Conservation (phyloP, 2,888 invertebrate genomes). For the Acanthoscelides obtectus region DNA sequence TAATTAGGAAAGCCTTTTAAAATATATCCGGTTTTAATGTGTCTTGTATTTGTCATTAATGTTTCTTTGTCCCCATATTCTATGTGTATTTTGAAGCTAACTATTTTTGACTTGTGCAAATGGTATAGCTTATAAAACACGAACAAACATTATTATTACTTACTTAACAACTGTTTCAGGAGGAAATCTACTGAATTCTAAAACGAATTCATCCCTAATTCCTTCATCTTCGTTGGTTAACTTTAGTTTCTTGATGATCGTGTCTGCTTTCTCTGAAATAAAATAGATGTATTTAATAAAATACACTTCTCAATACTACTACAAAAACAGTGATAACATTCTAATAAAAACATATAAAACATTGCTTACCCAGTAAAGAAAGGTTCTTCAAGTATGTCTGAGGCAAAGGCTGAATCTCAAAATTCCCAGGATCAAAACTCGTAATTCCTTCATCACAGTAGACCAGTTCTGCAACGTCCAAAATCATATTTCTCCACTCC, state of each 20-base stretch:
- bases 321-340: not conserved
- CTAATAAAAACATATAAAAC: too few relatives aligned
- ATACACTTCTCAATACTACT: too few relatives aligned
- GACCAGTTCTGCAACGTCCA: not conserved
- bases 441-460: not conserved
- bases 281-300: too few relatives aligned
- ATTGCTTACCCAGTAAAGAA: not conserved
- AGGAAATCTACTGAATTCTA: conserved; percentile 26
- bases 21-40: too few relatives aligned
- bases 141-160: too few relatives aligned
- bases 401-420: not conserved
- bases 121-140: too few relatives aligned
- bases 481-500: not conserved
- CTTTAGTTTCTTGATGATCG: conserved; percentile 26
- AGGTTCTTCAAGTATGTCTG: not conserved
- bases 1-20: too few relatives aligned
- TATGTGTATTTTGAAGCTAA: too few relatives aligned
- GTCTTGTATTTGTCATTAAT: too few relatives aligned
- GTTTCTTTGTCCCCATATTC: too few relatives aligned
- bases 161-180: conserved; percentile 29
- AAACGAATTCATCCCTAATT: conserved; percentile 27
- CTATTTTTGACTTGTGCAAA: too few relatives aligned
- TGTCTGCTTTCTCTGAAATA: conserved; percentile 23
- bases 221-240: conserved; percentile 28
- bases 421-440: conserved; percentile 6